These are phyloP conservation scores for Acanthoscelides obtectus DNA, from an alignment of 2,888 invertebrate species.

Conservation along the genomic window DNA sequence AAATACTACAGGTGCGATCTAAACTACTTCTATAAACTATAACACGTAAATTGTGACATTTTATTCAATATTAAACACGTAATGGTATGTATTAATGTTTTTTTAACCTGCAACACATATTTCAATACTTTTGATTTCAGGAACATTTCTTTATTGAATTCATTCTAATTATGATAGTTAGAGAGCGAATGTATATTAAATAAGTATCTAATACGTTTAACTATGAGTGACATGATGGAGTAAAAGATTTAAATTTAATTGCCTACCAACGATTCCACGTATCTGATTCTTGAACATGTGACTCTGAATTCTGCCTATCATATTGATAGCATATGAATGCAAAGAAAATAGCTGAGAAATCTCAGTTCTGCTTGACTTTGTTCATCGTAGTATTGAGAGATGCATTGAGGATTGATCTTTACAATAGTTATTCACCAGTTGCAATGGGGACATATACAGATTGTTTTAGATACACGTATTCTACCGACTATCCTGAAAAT, in stretches of 20 bases:
- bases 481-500: background rate
- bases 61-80: background rate
- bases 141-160: no score
- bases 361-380: no score
- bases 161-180: no score
- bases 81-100: background rate
- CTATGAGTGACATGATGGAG: no score
- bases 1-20: background rate
- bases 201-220: no score
- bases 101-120: background rate
- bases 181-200: no score
- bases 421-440: background rate
- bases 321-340: no score
- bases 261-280: no score
- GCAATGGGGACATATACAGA: background rate
- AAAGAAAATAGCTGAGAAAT: no score
- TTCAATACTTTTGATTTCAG: background rate
- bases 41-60: background rate
- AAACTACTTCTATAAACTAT: background rate
- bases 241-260: no score
- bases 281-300: no score
- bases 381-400: background rate
- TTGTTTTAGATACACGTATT: background rate
- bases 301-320: no score
- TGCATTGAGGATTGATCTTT: background rate